Conservation (phyloP, 2,797 vertebrate species). For the Intellagama lesueurii region DNA sequence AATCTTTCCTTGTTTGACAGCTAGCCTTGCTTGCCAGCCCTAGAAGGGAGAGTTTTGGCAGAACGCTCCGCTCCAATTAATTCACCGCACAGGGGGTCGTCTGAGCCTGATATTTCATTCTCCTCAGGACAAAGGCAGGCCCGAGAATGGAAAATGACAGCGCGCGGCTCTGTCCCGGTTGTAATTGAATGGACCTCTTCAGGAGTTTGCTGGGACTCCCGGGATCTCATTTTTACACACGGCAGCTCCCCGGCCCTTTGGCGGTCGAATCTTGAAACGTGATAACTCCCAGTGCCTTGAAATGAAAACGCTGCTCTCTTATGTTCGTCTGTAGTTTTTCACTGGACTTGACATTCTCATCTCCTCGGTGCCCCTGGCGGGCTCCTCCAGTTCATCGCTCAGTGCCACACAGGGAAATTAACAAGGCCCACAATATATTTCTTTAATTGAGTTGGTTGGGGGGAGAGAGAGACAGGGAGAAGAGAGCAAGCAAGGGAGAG, state of each 20-base stretch:
- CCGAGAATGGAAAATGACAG: slow-evolving; percentile 35
- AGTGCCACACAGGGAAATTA: slow-evolving; percentile 67
- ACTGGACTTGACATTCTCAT: slow-evolving; percentile 71
- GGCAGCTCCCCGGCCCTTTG: not conserved
- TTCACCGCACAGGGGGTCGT: not conserved
- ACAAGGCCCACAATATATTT: slow-evolving; percentile 63
- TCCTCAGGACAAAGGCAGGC: fast-evolving
- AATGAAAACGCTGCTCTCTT: slow-evolving; percentile 52
- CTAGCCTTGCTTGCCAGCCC: not conserved
- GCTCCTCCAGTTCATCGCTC: slow-evolving; percentile 61
- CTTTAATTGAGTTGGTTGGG: slow-evolving; percentile 61
- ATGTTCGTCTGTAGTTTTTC: slow-evolving; percentile 65
- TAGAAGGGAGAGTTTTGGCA: not conserved
- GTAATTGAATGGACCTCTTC: slow-evolving; percentile 46
- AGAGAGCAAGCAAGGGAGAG: not conserved
- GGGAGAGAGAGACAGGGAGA: not conserved
- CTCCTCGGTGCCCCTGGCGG: slow-evolving; percentile 67
- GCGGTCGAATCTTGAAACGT: not conserved
- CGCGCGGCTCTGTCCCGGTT: fast-evolving
- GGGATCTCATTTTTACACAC: slow-evolving; percentile 59
- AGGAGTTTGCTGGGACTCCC: slow-evolving; percentile 57
- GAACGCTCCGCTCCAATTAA: not conserved
- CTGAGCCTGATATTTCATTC: slow-evolving; percentile 34
- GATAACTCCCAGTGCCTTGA: slow-evolving; percentile 37
- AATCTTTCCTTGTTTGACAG: not conserved